phyloP scores from a whole-genome alignment of 2,113 vertebrate genomes.

The Cyanoramphus novaezelandiae region DNA sequence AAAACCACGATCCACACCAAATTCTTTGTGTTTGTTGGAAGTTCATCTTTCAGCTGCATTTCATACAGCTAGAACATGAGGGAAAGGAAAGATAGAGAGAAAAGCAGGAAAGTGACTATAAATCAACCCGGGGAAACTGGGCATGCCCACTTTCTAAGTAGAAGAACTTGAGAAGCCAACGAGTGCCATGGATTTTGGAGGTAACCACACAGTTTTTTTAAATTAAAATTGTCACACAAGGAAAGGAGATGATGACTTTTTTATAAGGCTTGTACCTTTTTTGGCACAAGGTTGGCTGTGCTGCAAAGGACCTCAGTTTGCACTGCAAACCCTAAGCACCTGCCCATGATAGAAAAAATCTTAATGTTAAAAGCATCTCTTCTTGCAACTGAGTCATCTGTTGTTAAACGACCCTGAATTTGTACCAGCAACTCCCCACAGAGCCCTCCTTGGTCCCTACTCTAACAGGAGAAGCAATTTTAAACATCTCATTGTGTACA shows the following conservation, averaged over 20 bases:
- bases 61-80: background rate
- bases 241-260: background rate
- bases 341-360: background rate
- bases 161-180: background rate
- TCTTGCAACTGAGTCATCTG: background rate
- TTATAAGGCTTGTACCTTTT: background rate
- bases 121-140: background rate
- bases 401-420: background rate
- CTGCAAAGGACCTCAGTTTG: background rate
- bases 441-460: background rate
- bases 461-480: background rate
- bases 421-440: background rate
- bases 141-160: background rate
- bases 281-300: background rate
- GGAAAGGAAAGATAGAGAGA: background rate
- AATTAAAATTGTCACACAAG: background rate
- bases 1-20: background rate
- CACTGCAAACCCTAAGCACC: background rate
- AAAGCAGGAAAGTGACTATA: background rate
- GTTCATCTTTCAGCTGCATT: background rate
- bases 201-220: background rate
- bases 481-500: background rate
- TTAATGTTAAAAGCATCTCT: background rate
- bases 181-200: background rate
- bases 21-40: background rate